Base-by-base conservation (phyloP, 2,888 invertebrate genomes). In the Rapana venosa region DNA sequence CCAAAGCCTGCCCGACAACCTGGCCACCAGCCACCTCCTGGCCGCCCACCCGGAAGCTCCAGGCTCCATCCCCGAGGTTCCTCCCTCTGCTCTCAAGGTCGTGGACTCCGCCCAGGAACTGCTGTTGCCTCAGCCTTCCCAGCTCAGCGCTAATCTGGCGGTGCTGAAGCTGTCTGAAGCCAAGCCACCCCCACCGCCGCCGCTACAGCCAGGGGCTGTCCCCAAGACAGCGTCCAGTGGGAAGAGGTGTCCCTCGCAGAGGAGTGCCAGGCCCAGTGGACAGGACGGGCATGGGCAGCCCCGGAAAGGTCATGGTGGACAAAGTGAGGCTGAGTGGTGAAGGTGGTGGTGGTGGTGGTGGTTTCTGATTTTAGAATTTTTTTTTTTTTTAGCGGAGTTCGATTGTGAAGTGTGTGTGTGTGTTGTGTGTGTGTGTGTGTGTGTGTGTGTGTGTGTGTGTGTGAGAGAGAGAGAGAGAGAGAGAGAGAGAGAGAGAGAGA, bases 1-100 rank as follows among this genome's bases (percentile, higher is more conserved):
- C 11, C 77, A 83, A 30, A 89, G 89, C 47, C 61, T 89, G 36
- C 89, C 89, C 5, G 89, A 89, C 74, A 84, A 66, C 58, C 58
- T 89, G 36, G 88, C 84, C 32, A 83, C 36, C 61, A 66, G 84
- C 8, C 85, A 85, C 26, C 74, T 85, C 26, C 30, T 89, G n/a
- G 58, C 81, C 20, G 61, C 66, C 22, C 86, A 86, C 22, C 11
- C 86, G 22, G 56, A 26, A 20, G 22, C 88, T 11, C n/a, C 88
- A 36, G 47, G 32, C 30, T 15, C 66, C n/a, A 11, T 61, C 32
- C 32, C 26, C 32, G 26, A 22, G 4, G 36, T 8, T 47, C 22
- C 84, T 13, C 87, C 66, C 26, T 5, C 17, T 35, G 35, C 88
- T 47, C 47, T 47, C 22, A 74, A 74, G 87, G 56, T 30, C 30